These are phyloP conservation scores for Apoderus coryli DNA, from an alignment of 2,888 invertebrate species.

Conservation along the genomic window DNA sequence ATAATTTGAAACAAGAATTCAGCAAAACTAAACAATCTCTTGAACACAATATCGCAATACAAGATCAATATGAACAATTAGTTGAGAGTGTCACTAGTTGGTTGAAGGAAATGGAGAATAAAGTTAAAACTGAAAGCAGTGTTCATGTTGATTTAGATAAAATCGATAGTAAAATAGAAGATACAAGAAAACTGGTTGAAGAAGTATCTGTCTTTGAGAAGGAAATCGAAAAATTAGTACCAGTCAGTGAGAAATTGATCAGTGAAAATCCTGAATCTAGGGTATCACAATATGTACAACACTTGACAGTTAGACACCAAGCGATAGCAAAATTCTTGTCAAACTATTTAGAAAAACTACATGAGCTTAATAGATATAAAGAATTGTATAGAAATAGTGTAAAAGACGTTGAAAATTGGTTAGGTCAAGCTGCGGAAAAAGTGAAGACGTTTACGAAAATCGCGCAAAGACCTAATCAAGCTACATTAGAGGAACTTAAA, in stretches of 20 bases:
- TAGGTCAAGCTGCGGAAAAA: slow-evolving; percentile 57
- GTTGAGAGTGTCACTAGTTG: slow-evolving; percentile 61
- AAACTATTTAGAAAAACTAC: slow-evolving; percentile 55
- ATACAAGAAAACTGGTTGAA: slow-evolving; percentile 46
- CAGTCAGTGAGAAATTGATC: slow-evolving; percentile 55
- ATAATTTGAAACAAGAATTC: slow-evolving; percentile 52
- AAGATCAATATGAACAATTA: slow-evolving; percentile 66
- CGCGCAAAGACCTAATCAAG: slow-evolving; percentile 64
- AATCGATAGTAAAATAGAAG: slow-evolving; percentile 52
- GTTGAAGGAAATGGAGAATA: slow-evolving; percentile 67
- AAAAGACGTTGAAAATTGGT: slow-evolving; percentile 62
- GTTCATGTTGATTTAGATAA: slow-evolving; percentile 53
- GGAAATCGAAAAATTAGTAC: slow-evolving; percentile 51
- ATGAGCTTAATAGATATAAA: slow-evolving; percentile 55
- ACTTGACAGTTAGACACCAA: slow-evolving; percentile 62
- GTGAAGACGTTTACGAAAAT: slow-evolving; percentile 57
- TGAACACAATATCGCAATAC: slow-evolving; percentile 56
- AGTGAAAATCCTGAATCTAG: slow-evolving; percentile 71
- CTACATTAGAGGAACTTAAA: slow-evolving; percentile 63
- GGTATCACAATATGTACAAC: slow-evolving; percentile 65
- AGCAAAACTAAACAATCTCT: slow-evolving; percentile 51
- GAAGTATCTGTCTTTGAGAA: slow-evolving; percentile 49
- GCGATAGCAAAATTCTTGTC: slow-evolving; percentile 55
- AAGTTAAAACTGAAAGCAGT: slow-evolving; percentile 57
- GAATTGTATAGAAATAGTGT: slow-evolving; percentile 51